Evolutionary conservation across 1,140 invertebrate species (phyloP).

Genomic region (Thaumatotibia leucotreta): DNA sequence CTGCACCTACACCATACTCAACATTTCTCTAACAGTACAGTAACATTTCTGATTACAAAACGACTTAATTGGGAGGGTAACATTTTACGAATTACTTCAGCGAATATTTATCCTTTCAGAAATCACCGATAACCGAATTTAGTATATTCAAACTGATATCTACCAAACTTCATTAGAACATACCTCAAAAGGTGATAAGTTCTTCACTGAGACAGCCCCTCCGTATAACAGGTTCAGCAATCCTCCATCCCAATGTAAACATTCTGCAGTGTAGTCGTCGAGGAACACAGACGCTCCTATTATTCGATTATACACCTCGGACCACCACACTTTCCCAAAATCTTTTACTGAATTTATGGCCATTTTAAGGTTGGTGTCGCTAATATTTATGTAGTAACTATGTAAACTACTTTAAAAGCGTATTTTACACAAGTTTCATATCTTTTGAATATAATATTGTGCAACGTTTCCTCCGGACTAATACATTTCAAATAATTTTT

Average conservation of each 20-base stretch:
- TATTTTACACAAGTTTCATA: neutral
- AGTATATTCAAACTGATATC: too few species aligned
- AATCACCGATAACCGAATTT: too few species aligned
- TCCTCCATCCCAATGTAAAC: slow-evolving; percentile 81
- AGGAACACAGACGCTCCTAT: slow-evolving; percentile 79
- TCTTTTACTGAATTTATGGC: slow-evolving; percentile 46
- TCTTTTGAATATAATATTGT: neutral
- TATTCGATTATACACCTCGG: slow-evolving; percentile 77
- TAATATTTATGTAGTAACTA: neutral
- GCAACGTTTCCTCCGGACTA: neutral
- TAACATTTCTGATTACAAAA: too few species aligned
- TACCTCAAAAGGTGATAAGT: slow-evolving; percentile 80
- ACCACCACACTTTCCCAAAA: slow-evolving; percentile 72
- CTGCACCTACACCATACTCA: too few species aligned
- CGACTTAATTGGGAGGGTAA: too few species aligned
- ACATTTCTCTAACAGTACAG: too few species aligned
- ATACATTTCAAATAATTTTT: too few species aligned
- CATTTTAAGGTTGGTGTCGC: slow-evolving; percentile 28
- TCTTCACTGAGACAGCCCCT: slow-evolving; percentile 77
- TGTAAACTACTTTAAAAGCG: neutral
- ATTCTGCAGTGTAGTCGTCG: slow-evolving; percentile 78
- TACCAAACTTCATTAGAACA: neutral
- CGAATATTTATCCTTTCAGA: too few species aligned
- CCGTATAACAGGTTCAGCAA: slow-evolving; percentile 71
- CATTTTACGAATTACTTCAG: too few species aligned